A percentile compares a stretch with the other conserved stretches of the same genome.
Conservation (phyloP, 2,113 vertebrate species). For the Dicaeum eximium region DNA sequence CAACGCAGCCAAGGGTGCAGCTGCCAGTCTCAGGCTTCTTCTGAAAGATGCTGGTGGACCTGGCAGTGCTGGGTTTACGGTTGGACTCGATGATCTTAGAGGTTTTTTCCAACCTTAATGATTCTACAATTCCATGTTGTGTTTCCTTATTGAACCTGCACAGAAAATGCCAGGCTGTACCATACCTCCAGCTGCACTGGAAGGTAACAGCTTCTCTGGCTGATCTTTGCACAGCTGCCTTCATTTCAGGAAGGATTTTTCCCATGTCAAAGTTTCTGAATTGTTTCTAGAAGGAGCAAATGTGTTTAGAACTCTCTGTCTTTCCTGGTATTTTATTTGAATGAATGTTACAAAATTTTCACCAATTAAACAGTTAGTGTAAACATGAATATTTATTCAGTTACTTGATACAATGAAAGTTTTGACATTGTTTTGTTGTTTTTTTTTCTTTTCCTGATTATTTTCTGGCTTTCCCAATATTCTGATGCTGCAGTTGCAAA, state of each 20-base stretch:
- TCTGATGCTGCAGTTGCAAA: conserved; percentile 88
- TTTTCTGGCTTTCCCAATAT: conserved; percentile 61
- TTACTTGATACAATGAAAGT: conserved; percentile 22
- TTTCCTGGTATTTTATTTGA: neutral
- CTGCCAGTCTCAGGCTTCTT: neutral
- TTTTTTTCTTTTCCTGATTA: conserved; percentile 49
- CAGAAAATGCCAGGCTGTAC: neutral
- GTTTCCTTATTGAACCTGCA: neutral
- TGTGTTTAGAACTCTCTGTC: neutral
- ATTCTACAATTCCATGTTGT: neutral
- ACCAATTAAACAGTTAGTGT: neutral
- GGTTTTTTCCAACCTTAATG: neutral
- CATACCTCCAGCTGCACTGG: neutral
- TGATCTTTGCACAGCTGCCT: neutral
- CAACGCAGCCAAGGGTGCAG: neutral
- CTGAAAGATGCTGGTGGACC: neutral
- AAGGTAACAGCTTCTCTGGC: neutral
- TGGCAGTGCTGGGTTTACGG: neutral
- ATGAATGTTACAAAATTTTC: neutral
- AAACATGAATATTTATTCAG: conserved; percentile 16
- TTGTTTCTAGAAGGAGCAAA: neutral
- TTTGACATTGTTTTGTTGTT: conserved; percentile 61
- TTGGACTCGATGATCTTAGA: neutral
- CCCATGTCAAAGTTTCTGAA: neutral
- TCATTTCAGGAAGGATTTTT: neutral